Evolutionary conservation across 2,113 vertebrate genomes (phyloP), one percentile per base, ranked within the genome.

Genomic region (Ameiurus melas): DNA sequence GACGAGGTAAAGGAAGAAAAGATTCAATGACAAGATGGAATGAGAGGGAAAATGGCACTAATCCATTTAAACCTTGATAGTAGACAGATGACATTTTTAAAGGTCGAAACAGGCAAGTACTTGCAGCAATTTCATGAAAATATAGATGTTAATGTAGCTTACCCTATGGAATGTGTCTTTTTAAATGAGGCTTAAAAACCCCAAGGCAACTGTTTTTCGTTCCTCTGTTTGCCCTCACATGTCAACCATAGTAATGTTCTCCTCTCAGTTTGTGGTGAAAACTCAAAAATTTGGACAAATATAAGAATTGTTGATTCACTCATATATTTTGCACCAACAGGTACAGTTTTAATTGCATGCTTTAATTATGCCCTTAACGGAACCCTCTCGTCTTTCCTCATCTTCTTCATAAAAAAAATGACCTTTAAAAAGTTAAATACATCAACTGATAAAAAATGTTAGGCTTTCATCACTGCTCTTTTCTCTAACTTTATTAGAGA

Each of bases 51-150:
- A 83, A 83, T 43, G 22, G 57, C 80, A 62, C 80, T 83, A 78
- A 68, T 83, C 68, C 80, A 86, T 30, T 9, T 86, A 84, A 51
- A 22, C 27, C 20, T 20, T 86, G 58, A 58, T 75, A 83, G 43
- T 20, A 86, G 60, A 83, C 57, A 82, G 85, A 80, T 81, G 87
- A 89, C 85, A 90, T 55, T 84, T 83, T 39, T 33, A 84, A 66
- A 78, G n/a, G 57, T 36, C 66, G 13, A 20, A 71, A 19, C 12
- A 75, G 81, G 30, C 55, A 83, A 27, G 33, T 62, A 88, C 70
- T 27, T 84, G 83, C 55, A 70, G 33, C 80, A 83, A 57, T 25
- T 58, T 75, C 30, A 33, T 70, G 13, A 57, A 51, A 53, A 79
- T 33, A 66, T 51, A 22, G 7, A 64, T 30, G 0, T 85, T 85